Conservation (phyloP, 2,888 invertebrate species). For the Deroplatys truncata region DNA sequence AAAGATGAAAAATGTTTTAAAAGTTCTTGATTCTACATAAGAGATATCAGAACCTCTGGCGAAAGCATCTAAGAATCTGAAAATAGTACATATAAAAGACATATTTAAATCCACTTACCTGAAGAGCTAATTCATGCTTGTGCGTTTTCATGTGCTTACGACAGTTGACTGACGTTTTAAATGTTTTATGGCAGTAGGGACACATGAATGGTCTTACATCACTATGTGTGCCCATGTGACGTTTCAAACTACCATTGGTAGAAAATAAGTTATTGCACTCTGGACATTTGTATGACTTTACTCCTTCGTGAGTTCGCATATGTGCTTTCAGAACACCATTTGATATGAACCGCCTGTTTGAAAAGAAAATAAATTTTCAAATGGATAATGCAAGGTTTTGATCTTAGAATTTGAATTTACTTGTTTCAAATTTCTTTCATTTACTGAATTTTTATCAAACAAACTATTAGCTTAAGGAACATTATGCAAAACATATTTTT, state of each 20-base stretch:
- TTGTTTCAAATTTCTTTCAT: too few species aligned
- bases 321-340: constrained; percentile 55
- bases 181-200: constrained; percentile 57
- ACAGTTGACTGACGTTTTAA: constrained; percentile 56
- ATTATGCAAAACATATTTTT: too few species aligned
- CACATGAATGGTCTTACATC: constrained; percentile 52
- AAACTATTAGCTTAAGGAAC: too few species aligned
- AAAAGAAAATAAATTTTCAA: neutral
- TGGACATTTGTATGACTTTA: constrained; percentile 50
- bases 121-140: constrained; percentile 49
- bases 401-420: neutral
- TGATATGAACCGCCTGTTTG: constrained; percentile 48
- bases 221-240: constrained; percentile 50
- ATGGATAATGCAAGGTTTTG: neutral
- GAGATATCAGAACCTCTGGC: neutral
- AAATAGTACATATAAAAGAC: neutral
- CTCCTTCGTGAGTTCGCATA: constrained; percentile 50
- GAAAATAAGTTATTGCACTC: constrained; percentile 44
- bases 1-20: too few species aligned
- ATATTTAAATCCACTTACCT: constrained; percentile 3
- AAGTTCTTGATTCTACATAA: neutral
- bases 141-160: constrained; percentile 63
- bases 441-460: too few species aligned
- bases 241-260: constrained; percentile 52
- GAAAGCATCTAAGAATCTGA: neutral